Base-by-base conservation (phyloP, 2,797 vertebrate genomes). In the Sebastes hopkinsi region DNA sequence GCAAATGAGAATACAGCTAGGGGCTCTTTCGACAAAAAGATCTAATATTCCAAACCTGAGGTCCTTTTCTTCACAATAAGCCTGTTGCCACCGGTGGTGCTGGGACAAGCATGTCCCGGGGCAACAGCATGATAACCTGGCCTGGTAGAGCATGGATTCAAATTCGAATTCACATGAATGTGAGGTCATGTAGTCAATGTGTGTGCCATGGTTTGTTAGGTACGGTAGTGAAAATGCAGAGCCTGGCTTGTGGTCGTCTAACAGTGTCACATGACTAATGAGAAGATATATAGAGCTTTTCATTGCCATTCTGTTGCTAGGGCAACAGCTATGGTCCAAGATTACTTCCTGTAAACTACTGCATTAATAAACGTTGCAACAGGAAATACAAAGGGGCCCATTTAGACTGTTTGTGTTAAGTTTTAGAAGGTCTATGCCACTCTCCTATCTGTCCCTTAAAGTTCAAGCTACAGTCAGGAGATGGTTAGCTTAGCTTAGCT, bases 1-100 rank as follows among this genome's bases (percentile, higher is more conserved):
- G 67, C 75, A 79, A 82, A 79, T 78, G 67, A 76, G 46, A 81
- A 67, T 59, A 42, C 56, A 71, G 65, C 32, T 58, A 56, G 27
- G 22, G 27, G 55, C 73, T 52, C 67, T 72, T 46, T 76, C 4
- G 6, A 72, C 36, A 50, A 72, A 67, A 50, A 70, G 25, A 22
- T 70, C 79, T 72, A 64, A 73, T 67, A 71, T 27, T 60, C 25
- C 20, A 75, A 14, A n/a, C 34, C 2, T 0, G 34, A 30, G 36
- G 56, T 65, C 4, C 14, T 61, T 73, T 67, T 68, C 25, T 66
- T 67, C 61, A 55, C 66, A 66, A 23, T 74, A 32, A 42, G 59
- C 60, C 38, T 67, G 64, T 34, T 82, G 54, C 79, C 75, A 58
- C 67, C 60, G 74, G 73, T 79, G 52, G 22, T 20, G 54, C 22